phyloP scores from a whole-genome alignment of 1,140 invertebrate species.

The Bombus polaris region DNA sequence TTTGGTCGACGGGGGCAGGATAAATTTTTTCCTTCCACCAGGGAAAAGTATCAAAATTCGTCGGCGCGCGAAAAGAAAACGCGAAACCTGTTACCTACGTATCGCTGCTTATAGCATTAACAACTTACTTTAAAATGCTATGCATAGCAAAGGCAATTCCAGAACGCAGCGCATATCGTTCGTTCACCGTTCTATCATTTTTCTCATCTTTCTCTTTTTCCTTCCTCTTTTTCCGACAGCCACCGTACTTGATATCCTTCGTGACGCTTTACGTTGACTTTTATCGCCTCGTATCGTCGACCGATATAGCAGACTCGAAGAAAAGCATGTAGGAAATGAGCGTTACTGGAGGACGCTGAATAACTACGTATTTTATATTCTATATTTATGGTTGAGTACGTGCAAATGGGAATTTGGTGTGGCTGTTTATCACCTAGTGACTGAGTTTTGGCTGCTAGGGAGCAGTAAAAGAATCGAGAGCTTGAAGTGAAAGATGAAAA shows the following conservation, averaged over 20 bases:
- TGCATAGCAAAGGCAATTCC: slow-evolving; percentile 74
- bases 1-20: slow-evolving; percentile 54
- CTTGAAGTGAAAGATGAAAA: not conserved
- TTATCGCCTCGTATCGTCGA: slow-evolving; percentile 18
- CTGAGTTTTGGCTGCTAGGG: not conserved
- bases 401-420: not conserved
- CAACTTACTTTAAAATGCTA: slow-evolving; percentile 77
- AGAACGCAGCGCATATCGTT: slow-evolving; percentile 13
- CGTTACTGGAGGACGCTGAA: not conserved
- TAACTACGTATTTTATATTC: not conserved
- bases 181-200: not conserved
- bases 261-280: not conserved
- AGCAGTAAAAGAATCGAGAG: not conserved
- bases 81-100: slow-evolving; percentile 77
- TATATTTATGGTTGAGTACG: not conserved
- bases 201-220: not conserved
- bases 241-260: not conserved
- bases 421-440: not conserved
- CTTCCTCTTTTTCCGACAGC: not conserved
- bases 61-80: slow-evolving; percentile 63
- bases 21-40: slow-evolving; percentile 65
- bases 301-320: not conserved
- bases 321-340: not conserved
- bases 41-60: slow-evolving; percentile 72
- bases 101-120: slow-evolving; percentile 75